A percentile compares a stretch with the other conserved stretches of the same genome.
Conservation (phyloP, 2,888 invertebrate genomes). For the Argynnis bischoffii region DNA sequence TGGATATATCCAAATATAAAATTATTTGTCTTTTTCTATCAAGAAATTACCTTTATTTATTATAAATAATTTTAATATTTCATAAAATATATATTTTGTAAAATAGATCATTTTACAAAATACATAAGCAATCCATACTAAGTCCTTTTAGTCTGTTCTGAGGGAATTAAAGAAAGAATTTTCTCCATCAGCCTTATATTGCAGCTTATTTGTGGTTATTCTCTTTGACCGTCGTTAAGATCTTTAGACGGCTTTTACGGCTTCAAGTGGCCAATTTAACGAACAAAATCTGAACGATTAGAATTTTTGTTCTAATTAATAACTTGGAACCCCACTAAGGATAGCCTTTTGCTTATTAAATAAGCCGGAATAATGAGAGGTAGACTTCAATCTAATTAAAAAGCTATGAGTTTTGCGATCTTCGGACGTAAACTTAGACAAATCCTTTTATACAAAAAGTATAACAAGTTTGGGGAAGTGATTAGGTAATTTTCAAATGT, state of each 20-base stretch:
- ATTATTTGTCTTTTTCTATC: too few relatives aligned
- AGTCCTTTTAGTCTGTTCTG: constrained; percentile 71
- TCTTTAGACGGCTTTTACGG: constrained; percentile 78
- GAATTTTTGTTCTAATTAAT: constrained; percentile 81
- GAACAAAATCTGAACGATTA: constrained; percentile 79
- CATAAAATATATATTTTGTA: too few relatives aligned
- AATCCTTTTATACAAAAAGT: constrained; percentile 27
- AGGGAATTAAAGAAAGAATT: constrained; percentile 80
- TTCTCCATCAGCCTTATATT: constrained; percentile 75
- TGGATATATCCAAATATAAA: too few relatives aligned
- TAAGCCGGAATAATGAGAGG: constrained; percentile 65
- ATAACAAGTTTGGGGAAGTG: constrained; percentile 55
- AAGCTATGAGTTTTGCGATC: constrained; percentile 10
- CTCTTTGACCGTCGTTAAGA: constrained; percentile 82
- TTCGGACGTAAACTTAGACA: not conserved
- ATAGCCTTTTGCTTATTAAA: constrained; percentile 67
- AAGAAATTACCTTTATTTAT: too few relatives aligned
- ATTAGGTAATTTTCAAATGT: constrained; percentile 74
- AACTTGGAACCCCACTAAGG: constrained; percentile 64
- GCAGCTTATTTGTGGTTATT: constrained; percentile 82
- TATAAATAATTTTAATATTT: too few relatives aligned
- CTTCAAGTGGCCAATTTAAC: constrained; percentile 81
- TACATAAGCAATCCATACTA: constrained; percentile 68
- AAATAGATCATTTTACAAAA: constrained; percentile 62
- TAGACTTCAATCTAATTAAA: constrained; percentile 57